Evolutionary conservation across 2,888 invertebrate species (phyloP).

Genomic region (Aphodius sticticus): DNA sequence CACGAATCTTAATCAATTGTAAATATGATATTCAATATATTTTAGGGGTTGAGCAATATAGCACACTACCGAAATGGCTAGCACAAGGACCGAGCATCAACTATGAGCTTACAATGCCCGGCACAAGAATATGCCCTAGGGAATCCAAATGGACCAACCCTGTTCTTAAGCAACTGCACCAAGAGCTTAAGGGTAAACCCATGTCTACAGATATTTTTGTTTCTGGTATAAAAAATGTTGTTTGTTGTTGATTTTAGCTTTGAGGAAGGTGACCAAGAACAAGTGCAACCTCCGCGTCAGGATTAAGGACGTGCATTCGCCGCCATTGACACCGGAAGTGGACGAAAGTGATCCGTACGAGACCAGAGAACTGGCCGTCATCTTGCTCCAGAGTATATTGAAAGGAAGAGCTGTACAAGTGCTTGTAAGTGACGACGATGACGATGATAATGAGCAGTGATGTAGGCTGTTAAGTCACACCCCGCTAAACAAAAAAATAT

Average conservation of each 20-base stretch:
- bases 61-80: conserved; percentile 64
- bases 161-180: conserved; percentile 67
- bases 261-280: conserved; percentile 38
- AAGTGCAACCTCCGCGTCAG: conserved; percentile 47
- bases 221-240: not conserved
- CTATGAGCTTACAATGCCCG: conserved; percentile 57
- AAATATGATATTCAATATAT: conserved; percentile 7
- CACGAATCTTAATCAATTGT: not conserved
- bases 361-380: conserved; percentile 63
- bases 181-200: conserved; percentile 65
- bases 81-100: conserved; percentile 60
- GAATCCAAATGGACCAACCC: conserved; percentile 73
- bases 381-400: conserved; percentile 72
- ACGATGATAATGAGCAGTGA: not conserved
- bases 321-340: conserved; percentile 51
- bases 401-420: conserved; percentile 77
- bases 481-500: too few species aligned
- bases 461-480: not conserved
- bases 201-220: too few species aligned
- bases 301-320: conserved; percentile 43
- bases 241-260: conserved; percentile 33
- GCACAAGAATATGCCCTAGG: conserved; percentile 64
- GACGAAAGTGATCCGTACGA: conserved; percentile 56
- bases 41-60: conserved; percentile 61
- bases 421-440: conserved; percentile 62